phyloP scores from a whole-genome alignment of 2,113 vertebrate species.

The Lontra canadensis region DNA sequence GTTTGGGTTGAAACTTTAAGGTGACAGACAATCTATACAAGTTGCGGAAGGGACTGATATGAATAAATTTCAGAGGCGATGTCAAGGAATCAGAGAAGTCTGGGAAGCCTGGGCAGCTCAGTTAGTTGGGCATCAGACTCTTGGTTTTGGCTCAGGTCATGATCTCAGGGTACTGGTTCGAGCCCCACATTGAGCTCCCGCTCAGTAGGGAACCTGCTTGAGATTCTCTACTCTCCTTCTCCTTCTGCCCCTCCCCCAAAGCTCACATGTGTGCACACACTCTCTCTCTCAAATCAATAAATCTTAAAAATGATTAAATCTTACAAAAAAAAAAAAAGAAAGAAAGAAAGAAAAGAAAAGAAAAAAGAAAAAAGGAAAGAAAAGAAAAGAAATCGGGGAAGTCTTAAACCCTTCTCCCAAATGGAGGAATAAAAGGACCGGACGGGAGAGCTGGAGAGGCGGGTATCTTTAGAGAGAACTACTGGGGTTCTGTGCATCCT shows the following conservation, averaged over 20 bases:
- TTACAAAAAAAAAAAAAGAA: background rate
- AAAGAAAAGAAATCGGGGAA: background rate
- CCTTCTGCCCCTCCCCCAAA: background rate
- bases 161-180: background rate
- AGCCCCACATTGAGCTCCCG: background rate
- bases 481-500: background rate
- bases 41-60: background rate
- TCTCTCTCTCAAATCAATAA: background rate
- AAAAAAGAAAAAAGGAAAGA: too few relatives aligned
- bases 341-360: too few relatives aligned
- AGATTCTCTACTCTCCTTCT: background rate
- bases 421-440: background rate
- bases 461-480: background rate
- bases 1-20: background rate
- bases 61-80: background rate
- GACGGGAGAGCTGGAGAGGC: background rate
- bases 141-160: background rate
- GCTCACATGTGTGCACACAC: too few relatives aligned
- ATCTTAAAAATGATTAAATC: background rate
- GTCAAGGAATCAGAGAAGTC: background rate
- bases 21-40: background rate
- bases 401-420: background rate
- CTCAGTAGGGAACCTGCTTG: background rate
- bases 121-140: background rate
- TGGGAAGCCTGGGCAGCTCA: background rate